Percentiles rank a stretch among this genome's conserved stretches.
Evolutionary conservation across 2,797 vertebrate species (phyloP).

Genomic region (Dendrocincla tyrannina): DNA sequence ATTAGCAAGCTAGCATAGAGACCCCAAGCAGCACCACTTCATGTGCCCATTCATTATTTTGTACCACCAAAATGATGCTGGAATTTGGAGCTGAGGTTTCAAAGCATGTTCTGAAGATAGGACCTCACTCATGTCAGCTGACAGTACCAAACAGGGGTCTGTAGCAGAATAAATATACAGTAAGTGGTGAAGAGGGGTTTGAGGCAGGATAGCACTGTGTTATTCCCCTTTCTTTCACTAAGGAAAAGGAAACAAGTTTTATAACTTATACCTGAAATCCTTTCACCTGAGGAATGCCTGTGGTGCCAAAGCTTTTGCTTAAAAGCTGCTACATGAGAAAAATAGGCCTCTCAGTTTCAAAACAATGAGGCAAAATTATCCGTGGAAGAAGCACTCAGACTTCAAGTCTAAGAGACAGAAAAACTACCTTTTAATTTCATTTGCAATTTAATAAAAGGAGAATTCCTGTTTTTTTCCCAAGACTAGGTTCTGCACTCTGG

Average conservation of each 20-base stretch:
- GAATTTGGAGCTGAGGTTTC: not conserved
- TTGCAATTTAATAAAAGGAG: not conserved
- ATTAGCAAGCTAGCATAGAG: not conserved
- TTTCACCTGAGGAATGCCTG: not conserved
- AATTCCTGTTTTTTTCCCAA: not conserved
- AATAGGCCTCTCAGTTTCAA: not conserved
- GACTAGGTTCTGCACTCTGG: not conserved
- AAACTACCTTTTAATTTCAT: not conserved
- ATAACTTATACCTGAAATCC: not conserved
- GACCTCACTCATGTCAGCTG: not conserved
- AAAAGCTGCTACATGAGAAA: not conserved
- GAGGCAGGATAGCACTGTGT: not conserved
- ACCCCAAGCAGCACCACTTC: not conserved
- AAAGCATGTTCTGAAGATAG: not conserved
- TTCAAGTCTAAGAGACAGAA: not conserved
- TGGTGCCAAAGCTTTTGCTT: not conserved
- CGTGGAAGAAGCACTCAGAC: not conserved
- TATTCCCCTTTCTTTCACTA: not conserved
- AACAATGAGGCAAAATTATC: not conserved
- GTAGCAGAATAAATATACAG: not conserved
- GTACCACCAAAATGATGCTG: not conserved
- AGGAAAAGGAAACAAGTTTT: not conserved
- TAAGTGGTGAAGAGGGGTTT: not conserved
- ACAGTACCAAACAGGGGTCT: not conserved
- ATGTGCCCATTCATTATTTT: not conserved